Percentiles rank a stretch among this genome's conserved stretches.
Evolutionary conservation across 2,888 invertebrate genomes (phyloP).

Genomic region (Rutpela maculata): DNA sequence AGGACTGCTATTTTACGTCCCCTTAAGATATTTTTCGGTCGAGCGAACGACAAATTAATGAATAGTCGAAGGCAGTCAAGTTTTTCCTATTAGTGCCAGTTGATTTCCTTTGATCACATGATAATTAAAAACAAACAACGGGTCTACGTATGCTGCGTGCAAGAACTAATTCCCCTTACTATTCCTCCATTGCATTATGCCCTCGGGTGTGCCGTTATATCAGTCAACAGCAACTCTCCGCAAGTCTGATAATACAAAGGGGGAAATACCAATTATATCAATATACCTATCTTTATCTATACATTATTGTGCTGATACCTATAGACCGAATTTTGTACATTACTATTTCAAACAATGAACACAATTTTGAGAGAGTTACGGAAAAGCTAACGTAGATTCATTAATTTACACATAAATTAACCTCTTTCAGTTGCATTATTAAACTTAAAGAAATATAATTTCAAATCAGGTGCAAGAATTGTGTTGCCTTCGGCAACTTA

Average conservation of each 20-base stretch:
- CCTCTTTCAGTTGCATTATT: too few species aligned
- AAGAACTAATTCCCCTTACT: conserved; percentile 3
- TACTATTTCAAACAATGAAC: not conserved
- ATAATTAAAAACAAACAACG: conserved; percentile 7
- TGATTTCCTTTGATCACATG: not conserved
- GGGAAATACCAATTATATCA: not conserved
- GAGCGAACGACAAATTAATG: not conserved
- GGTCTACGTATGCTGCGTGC: not conserved
- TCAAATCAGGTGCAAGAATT: too few species aligned
- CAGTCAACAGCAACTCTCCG: not conserved
- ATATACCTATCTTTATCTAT: not conserved
- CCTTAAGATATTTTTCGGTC: not conserved
- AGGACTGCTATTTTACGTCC: not conserved
- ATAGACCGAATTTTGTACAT: too few species aligned
- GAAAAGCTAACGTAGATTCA: too few species aligned
- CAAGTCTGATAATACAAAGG: not conserved
- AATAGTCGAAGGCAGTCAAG: not conserved
- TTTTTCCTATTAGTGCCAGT: not conserved
- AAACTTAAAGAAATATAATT: too few species aligned
- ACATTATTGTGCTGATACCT: not conserved
- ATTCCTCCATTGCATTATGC: not conserved
- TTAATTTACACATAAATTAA: too few species aligned
- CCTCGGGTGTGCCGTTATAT: conserved; percentile 3
- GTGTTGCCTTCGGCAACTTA: too few species aligned
- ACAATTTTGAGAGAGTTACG: too few species aligned